phyloP scores from a whole-genome alignment of 2,888 invertebrate species.

The Axea sp. region DNA sequence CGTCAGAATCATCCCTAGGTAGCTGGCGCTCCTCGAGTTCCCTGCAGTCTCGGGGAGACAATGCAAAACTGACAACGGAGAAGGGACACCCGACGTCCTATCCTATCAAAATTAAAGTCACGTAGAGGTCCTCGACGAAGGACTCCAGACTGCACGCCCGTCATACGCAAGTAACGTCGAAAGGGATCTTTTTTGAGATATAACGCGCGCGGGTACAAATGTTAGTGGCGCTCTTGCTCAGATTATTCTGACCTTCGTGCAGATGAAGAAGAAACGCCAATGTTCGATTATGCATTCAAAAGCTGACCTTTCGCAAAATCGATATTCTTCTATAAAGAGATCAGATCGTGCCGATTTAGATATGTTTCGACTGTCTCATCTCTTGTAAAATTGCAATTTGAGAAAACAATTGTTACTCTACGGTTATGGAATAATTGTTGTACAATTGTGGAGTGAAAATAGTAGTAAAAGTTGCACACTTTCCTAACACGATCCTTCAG shows the following conservation, averaged over 20 bases:
- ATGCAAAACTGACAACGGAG: slow-evolving; percentile 49
- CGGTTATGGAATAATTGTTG: too few relatives aligned
- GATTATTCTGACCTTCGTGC: slow-evolving; percentile 42
- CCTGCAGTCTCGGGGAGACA: slow-evolving; percentile 46
- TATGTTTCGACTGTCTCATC: too few relatives aligned
- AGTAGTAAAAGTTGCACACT: too few relatives aligned
- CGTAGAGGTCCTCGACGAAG: slow-evolving; percentile 65
- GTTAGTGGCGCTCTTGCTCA: slow-evolving; percentile 48
- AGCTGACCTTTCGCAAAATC: slow-evolving; percentile 8
- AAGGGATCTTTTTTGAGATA: slow-evolving; percentile 54
- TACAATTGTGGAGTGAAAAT: too few relatives aligned
- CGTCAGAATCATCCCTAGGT: slow-evolving; percentile 42
- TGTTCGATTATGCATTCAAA: too few relatives aligned
- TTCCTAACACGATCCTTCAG: too few relatives aligned
- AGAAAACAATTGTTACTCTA: too few relatives aligned
- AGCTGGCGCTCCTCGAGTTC: slow-evolving; percentile 12
- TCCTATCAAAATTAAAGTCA: slow-evolving; percentile 68
- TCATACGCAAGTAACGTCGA: slow-evolving; percentile 51
- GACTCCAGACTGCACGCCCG: slow-evolving; percentile 61
- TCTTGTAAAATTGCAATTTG: too few relatives aligned
- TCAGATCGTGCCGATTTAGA: too few relatives aligned
- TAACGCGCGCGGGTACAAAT: slow-evolving; percentile 52
- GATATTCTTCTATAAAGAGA: too few relatives aligned
- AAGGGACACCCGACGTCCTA: slow-evolving; percentile 42
- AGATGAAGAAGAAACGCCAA: slow-evolving; percentile 9